Evolutionary conservation across 2,113 vertebrate genomes (phyloP).

Genomic region (Neomonachus schauinslandi): DNA sequence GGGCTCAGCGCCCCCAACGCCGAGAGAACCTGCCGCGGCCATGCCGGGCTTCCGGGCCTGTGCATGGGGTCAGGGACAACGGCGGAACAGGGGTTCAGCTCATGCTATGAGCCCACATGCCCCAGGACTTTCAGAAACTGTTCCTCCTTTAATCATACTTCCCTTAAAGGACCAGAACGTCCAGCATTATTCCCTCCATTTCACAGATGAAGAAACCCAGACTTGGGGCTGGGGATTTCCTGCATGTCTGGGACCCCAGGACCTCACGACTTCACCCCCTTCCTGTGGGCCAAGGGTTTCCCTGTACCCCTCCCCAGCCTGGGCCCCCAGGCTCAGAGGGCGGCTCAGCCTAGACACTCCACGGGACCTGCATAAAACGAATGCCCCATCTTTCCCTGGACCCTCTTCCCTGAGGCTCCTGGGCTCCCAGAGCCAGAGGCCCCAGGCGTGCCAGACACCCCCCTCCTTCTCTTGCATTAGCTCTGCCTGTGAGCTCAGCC

Average conservation of each 20-base stretch:
- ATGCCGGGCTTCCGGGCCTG: fast-evolving
- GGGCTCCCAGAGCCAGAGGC: background rate
- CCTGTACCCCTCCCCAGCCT: no score
- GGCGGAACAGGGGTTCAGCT: fast-evolving
- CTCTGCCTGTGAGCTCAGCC: background rate
- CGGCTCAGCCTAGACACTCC: background rate
- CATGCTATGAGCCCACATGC: background rate
- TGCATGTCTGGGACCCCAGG: background rate
- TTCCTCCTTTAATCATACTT: fast-evolving
- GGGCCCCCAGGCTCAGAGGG: background rate
- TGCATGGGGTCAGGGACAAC: fast-evolving
- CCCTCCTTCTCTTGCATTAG: fast-evolving
- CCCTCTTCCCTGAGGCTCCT: background rate
- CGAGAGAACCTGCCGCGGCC: fast-evolving
- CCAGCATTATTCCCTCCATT: fast-evolving
- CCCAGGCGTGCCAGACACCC: fast-evolving
- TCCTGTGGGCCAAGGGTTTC: background rate
- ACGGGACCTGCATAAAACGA: fast-evolving
- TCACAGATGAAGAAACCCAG: background rate
- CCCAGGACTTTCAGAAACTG: no score
- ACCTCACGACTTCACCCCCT: background rate
- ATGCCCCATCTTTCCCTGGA: background rate
- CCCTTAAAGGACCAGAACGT: background rate
- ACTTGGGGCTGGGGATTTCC: fast-evolving
- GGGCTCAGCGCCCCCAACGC: background rate